Conservation (phyloP, 2,797 vertebrate genomes). For the Lutra lutra region DNA sequence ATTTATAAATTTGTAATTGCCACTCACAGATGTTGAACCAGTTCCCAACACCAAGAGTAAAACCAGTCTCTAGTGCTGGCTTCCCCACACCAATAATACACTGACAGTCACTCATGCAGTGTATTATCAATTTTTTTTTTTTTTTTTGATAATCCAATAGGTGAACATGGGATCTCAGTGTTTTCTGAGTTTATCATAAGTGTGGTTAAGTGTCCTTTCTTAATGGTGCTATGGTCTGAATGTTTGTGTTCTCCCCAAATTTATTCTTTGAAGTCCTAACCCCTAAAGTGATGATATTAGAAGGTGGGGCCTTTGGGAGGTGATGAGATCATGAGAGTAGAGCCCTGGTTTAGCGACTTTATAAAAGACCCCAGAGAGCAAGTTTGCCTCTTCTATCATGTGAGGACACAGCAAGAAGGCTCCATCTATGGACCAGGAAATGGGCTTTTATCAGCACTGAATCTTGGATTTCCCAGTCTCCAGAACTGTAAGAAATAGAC, state of each 20-base stretch:
- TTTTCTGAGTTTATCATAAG: not conserved
- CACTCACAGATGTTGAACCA: not conserved
- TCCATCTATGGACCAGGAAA: not conserved
- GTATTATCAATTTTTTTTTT: slow-evolving; percentile 4
- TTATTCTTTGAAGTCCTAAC: not conserved
- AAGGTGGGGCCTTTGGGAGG: not conserved
- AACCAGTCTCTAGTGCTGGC: not conserved
- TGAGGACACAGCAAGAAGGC: not conserved
- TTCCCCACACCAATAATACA: not conserved
- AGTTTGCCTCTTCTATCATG: not conserved
- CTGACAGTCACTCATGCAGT: not conserved
- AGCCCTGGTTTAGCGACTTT: not conserved
- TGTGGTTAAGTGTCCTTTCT: not conserved
- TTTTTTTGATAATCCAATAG: not conserved
- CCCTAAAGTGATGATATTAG: not conserved
- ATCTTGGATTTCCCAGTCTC: not conserved
- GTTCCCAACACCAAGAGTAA: not conserved
- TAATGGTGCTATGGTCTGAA: not conserved
- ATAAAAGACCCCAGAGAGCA: not conserved
- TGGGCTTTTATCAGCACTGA: not conserved
- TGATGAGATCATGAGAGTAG: not conserved
- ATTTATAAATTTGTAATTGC: slow-evolving; percentile 31
- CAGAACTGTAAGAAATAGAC: not conserved
- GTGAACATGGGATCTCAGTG: not conserved
- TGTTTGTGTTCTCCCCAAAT: not conserved